Base-by-base conservation (phyloP, 2,888 invertebrate species). In the Keiferia lycopersicella region DNA sequence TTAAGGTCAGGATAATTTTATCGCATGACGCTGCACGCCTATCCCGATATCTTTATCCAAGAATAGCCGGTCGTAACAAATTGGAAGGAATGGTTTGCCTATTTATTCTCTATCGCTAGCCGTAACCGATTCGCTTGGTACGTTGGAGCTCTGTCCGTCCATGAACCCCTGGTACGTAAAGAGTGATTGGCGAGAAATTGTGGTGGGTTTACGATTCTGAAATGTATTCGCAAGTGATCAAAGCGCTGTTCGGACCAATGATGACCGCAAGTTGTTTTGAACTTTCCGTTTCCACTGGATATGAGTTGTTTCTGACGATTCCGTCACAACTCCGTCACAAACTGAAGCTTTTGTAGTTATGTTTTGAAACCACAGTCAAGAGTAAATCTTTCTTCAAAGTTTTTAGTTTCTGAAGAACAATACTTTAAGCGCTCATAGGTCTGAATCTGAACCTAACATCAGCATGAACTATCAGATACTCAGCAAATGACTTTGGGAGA, bases 1-100 rank as follows among this genome's bases (percentile, higher is more conserved):
- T 89, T 89, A 90, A 87, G 84, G 86, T 80, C 86, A 73, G 77
- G 88, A 89, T 91, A 91, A 91, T 86, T 87, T 91, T 90, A 89
- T 89, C 87, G 79, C 74, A 82, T 90, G 90, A 91, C 88, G 88
- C 80, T 79, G 64, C 72, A 64, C 68, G 69, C 72, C 71, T 73
- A 73, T 74, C 71, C 74, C 80, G 78, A 80, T 85, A 83, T 79
- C 81, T 78, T 72, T 74, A 74, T 77, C 74, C 85, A 66, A 78
- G 87, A 90, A 90, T 90, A 90, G 82, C 77, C 71, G 71, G 63
- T 67, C 68, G 72, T 71, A 77, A 76, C 74, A 74, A 78, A 75
- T 76, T 71, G 71, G 70, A 70, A 71, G 70, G 73, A 76, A 77
- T 73, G 73, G 69, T 67, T 73, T 74, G 68, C 71, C 76, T 79